Base-by-base conservation (phyloP, 2,888 invertebrate species). In the Andrena flavipes region DNA sequence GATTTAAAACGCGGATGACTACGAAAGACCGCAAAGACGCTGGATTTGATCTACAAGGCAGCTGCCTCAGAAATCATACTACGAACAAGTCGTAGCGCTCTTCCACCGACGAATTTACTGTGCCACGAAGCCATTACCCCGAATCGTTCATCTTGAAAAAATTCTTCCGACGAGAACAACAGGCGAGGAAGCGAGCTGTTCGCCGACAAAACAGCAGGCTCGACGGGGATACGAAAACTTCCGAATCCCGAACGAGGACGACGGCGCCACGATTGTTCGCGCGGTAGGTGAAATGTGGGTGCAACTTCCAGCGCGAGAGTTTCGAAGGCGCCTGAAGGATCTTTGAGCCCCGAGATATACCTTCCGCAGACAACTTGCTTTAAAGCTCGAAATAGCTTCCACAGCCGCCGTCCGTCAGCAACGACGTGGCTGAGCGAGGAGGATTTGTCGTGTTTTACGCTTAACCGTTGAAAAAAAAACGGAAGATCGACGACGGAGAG, bases 391-490 rank as follows among this genome's bases (percentile, higher is more conserved):
- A 80, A 80, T 64, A 59, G 75, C 72, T 76, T 64, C 23, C 64
- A 16, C 62, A 51, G 26, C 26, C 35, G 29, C 10, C 30, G n/a
- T 5, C 33, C 59, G n/a, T 13, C 42, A 2, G 0, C n/a, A 26
- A 48, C 7, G 2, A n/a, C 29, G 10, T 2, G 23, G 48, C 20
- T 42, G 26, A 70, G 49, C 6, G 48, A 60, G 70, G 35, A 3
- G 49, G 65, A 84, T 80, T 84, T 60, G 84, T 73, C 73, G 69
- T 49, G 72, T 84, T 76, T 80, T 54, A 70, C 79, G 73, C 51
- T 30, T 2, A 67, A 48, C 48, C 62, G n/a, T 23, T n/a, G 68
- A 65, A 64, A 54, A 65, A 64, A 54, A 68, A 35, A 78, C 49
- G 20, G 59, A 54, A 59, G 60, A 71, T 70, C 51, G 59, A 29